Evolutionary conservation across 35 echinoderm and acorn worm species (phyloP).

Genomic region (Chiridota heheva): DNA sequence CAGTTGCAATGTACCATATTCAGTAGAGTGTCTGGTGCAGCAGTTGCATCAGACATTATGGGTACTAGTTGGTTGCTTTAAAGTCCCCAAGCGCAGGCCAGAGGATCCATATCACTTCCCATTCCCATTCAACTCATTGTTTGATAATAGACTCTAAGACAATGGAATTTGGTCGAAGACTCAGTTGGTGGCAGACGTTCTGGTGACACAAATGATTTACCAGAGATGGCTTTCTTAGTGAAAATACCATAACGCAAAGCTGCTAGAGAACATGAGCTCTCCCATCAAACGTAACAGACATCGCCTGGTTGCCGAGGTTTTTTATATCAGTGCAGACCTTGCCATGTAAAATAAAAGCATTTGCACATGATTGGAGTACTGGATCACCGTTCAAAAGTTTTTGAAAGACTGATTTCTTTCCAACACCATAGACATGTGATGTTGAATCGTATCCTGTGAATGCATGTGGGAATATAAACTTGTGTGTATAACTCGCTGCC

Average conservation of each 20-base stretch:
- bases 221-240: constrained; percentile 1
- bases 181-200: constrained; percentile 47
- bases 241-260: constrained; percentile 20
- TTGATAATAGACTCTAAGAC: constrained; percentile 16
- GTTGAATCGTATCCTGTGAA: constrained; percentile 64
- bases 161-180: constrained; percentile 17
- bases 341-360: constrained; percentile 5
- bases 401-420: constrained; percentile 52
- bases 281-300: constrained; percentile 39
- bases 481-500: too few relatives aligned
- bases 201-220: constrained; percentile 40
- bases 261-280: neutral
- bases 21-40: constrained; percentile 15
- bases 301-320: constrained; percentile 33
- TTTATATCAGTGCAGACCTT: neutral
- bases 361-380: neutral
- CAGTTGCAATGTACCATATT: constrained; percentile 46
- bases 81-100: constrained; percentile 24
- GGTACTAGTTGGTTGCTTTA: neutral
- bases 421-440: constrained; percentile 54
- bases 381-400: constrained; percentile 41
- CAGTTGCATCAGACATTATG: neutral
- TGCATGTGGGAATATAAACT: constrained; percentile 48
- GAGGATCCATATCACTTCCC: constrained; percentile 3
- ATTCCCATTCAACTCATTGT: constrained; percentile 1